These are phyloP conservation scores for Bombus polaris DNA, from an alignment of 1,140 invertebrate genomes.

Conservation along the genomic window DNA sequence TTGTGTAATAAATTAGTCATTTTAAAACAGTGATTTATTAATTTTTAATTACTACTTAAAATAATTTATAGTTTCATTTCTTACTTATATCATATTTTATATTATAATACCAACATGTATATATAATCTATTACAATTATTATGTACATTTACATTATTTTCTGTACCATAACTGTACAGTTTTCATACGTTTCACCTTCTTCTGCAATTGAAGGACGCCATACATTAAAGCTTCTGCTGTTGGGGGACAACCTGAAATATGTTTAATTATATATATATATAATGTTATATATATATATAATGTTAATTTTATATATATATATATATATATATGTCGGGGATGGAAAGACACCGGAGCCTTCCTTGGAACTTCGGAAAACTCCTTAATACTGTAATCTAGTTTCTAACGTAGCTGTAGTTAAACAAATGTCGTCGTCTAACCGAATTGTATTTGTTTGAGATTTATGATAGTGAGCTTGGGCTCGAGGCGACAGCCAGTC, in stretches of 20 bases:
- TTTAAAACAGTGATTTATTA: constrained; percentile 32
- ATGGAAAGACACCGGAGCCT: too few species aligned
- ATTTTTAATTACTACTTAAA: constrained; percentile 44
- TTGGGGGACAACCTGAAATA: constrained; percentile 92
- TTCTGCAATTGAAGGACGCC: constrained; percentile 97
- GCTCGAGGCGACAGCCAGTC: too few species aligned
- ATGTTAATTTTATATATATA: too few species aligned
- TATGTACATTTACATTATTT: constrained; percentile 84
- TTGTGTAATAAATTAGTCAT: constrained; percentile 27
- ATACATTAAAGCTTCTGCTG: constrained; percentile 98
- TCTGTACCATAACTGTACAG: constrained; percentile 95
- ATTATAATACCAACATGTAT: constrained; percentile 47
- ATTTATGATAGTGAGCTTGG: too few species aligned
- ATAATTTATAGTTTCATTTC: constrained; percentile 41
- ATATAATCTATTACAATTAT: constrained; percentile 48
- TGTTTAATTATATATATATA: background rate
- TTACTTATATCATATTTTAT: constrained; percentile 42
- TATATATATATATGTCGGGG: too few species aligned
- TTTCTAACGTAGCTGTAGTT: too few species aligned
- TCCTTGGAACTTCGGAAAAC: too few species aligned
- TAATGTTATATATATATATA: too few species aligned
- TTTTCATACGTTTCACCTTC: constrained; percentile 95
- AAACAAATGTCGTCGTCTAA: too few species aligned
- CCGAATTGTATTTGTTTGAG: too few species aligned
- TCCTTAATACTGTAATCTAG: too few species aligned